Conservation (phyloP, 2,797 vertebrate species). For the Meriones psammophilus region DNA sequence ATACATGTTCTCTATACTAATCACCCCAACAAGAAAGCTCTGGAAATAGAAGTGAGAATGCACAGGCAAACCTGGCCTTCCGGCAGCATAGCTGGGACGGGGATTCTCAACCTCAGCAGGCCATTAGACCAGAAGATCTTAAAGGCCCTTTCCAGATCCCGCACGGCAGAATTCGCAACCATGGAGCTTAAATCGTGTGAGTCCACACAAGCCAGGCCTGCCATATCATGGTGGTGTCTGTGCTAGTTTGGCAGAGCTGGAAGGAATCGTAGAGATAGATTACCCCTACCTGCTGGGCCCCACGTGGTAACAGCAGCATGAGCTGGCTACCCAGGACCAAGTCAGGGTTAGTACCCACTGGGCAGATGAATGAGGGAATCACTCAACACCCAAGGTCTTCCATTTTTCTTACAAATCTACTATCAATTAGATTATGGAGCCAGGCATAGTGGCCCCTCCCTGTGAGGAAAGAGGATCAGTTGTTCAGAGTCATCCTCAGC, state of each 20-base stretch:
- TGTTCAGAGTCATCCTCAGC: neutral
- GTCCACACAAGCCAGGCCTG: neutral
- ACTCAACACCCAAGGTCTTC: neutral
- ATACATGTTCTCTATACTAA: neutral
- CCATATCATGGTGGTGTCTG: neutral
- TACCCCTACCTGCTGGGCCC: neutral
- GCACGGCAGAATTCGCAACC: neutral
- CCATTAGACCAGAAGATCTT: neutral
- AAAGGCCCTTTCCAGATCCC: neutral
- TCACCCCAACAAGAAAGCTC: neutral
- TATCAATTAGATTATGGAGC: neutral
- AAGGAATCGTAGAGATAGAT: neutral
- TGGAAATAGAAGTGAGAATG: slow-evolving; percentile 14
- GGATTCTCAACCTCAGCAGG: neutral
- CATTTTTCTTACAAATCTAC: neutral
- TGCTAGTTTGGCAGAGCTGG: neutral
- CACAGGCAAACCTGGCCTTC: neutral
- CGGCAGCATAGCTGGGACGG: neutral
- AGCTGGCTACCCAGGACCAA: neutral
- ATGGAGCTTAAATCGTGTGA: neutral
- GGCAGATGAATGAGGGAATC: neutral
- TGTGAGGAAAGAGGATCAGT: neutral
- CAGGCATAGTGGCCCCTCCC: neutral
- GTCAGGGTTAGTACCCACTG: neutral
- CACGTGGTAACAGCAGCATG: neutral